Evolutionary conservation across 2,888 invertebrate species (phyloP).

Genomic region (Drepanosiphum platanoidis): DNA sequence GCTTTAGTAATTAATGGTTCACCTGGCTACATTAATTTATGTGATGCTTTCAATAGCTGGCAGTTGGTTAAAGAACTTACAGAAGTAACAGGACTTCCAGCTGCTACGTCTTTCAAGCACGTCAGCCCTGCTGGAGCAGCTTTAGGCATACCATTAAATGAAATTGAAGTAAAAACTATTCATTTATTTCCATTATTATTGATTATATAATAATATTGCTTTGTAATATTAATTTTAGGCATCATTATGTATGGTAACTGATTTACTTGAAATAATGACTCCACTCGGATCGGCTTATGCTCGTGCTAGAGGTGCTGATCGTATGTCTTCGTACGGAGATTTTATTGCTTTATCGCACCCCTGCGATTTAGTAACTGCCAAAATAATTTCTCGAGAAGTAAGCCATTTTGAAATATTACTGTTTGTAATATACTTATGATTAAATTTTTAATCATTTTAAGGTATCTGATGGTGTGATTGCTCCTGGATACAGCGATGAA

Average conservation of each 20-base stretch:
- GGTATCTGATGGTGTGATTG: constrained; percentile 98
- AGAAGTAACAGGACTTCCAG: constrained; percentile 81
- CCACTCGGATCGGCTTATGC: constrained; percentile 93
- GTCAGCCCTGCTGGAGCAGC: constrained; percentile 98
- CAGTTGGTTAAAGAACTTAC: constrained; percentile 92
- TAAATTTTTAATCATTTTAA: constrained; percentile 68
- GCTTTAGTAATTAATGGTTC: constrained; percentile 85
- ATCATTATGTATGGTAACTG: constrained; percentile 92
- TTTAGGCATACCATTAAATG: constrained; percentile 77
- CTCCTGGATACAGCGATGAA: constrained; percentile 86
- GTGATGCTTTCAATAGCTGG: constrained; percentile 97
- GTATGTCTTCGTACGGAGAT: constrained; percentile 99
- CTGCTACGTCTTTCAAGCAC: constrained; percentile 97
- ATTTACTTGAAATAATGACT: constrained; percentile 77
- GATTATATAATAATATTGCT: constrained; percentile 13
- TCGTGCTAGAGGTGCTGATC: constrained; percentile 94
- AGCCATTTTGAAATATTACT: neutral
- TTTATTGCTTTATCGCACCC: constrained; percentile 92
- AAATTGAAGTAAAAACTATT: constrained; percentile 63
- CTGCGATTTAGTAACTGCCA: constrained; percentile 91
- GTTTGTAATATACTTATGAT: neutral
- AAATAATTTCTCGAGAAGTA: constrained; percentile 83
- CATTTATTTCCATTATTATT: too few relatives aligned
- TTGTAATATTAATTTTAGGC: constrained; percentile 71
- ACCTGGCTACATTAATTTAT: constrained; percentile 96